Evolutionary conservation across 1,140 invertebrate species (phyloP), one percentile per base, ranked within the genome.

Genomic region (Drosophila watanabei): DNA sequence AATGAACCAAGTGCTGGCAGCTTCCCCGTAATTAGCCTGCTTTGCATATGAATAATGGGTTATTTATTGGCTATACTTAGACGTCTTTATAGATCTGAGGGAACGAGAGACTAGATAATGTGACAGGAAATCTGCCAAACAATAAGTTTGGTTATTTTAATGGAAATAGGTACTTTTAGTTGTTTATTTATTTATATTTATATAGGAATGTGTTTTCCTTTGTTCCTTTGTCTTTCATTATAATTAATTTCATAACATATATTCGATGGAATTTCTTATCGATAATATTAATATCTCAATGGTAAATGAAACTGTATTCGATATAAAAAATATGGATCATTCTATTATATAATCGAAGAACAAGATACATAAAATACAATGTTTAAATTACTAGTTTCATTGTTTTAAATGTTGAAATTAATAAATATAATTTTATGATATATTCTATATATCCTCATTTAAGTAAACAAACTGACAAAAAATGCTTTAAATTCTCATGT

Each of bases 31-130:
- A 73, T 75, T 73, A 72, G 69, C 56, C 56, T 75, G 80, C 71
- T 90, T 90, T 59, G 81, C 85, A 81, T 85, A 90, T 85, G 88
- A 88, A 79, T 88, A 88, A 89, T 90, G 78, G 57, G 48, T 81
- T 88, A 89, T 88, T 89, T 88, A 88, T 89, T 83, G 78, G 58
- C 56, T 28, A 45, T 18, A 65, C 57, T 35, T 45, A 24, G 62
- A 43, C 7, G 57, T 16, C 13, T 65, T 24, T 8, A 32, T 18
- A 43, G 18, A 33, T 32, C 20, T 20, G 5, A n/a, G 18, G 13
- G 4, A 54, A 28, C 5, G 16, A 24, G 8, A 28, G 33, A 30
- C 4, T 57, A 57, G 35, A 13, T 57, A 39, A 39, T 11, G 35
- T 18, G 8, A 30, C 10, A 3, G 48, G 28, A 9, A 51, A 30